These are phyloP conservation scores for Maniola jurtina DNA, from an alignment of 1,140 invertebrate species.

Conservation along the genomic window DNA sequence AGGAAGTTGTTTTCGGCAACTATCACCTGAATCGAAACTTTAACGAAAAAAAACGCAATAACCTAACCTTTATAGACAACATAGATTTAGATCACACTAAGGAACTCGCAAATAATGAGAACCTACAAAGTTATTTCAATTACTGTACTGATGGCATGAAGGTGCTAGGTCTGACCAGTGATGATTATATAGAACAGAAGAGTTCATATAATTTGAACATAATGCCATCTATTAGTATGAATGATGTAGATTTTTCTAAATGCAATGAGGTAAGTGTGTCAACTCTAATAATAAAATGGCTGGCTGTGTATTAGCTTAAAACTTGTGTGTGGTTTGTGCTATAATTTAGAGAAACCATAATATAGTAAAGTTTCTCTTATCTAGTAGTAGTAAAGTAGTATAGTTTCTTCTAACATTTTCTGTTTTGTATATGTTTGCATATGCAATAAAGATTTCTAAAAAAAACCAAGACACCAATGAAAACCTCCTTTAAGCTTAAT, in stretches of 20 bases:
- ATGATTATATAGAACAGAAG: constrained; percentile 66
- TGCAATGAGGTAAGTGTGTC: constrained; percentile 53
- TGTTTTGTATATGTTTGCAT: too few species aligned
- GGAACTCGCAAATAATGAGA: constrained; percentile 12
- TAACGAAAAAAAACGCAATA: constrained; percentile 29
- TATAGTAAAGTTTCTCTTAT: too few species aligned
- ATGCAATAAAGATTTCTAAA: too few species aligned
- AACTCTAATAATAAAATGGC: constrained; percentile 5
- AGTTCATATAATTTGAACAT: constrained; percentile 37
- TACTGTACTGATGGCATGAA: constrained; percentile 43
- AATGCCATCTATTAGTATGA: constrained; percentile 54
- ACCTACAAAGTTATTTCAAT: constrained; percentile 34
- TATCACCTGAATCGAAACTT: constrained; percentile 26
- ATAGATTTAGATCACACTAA: constrained; percentile 26
- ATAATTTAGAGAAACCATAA: too few species aligned
- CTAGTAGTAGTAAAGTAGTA: too few species aligned
- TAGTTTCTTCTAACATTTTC: too few species aligned
- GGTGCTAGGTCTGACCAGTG: constrained; percentile 52
- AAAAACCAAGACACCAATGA: too few species aligned
- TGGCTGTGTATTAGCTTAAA: not conserved
- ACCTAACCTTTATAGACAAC: constrained; percentile 31
- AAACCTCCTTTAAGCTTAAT: too few species aligned
- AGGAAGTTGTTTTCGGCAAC: constrained; percentile 42
- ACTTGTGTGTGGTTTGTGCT: too few species aligned
- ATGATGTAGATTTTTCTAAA: constrained; percentile 63